Percentiles rank a stretch among this genome's conserved stretches.
These are phyloP conservation scores for Myopa tessellatipennis DNA, from an alignment of 2,888 invertebrate species.

Conservation along the genomic window DNA sequence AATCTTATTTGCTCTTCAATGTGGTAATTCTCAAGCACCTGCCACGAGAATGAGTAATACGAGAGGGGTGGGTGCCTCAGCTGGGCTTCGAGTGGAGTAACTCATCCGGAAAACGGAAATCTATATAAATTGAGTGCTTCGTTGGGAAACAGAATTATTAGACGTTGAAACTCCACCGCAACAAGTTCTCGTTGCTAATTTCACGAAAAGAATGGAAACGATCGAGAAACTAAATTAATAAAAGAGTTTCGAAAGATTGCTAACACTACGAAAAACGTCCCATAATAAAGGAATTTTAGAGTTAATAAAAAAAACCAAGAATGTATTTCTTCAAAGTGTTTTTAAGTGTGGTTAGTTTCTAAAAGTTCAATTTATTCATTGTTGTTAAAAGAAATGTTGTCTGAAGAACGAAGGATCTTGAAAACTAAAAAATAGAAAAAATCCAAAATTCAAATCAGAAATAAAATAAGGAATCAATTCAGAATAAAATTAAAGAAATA, in stretches of 20 bases:
- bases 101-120: slow-evolving; percentile 63
- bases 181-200: slow-evolving; percentile 14
- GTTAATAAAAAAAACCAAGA: background rate
- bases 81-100: slow-evolving; percentile 52
- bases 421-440: background rate
- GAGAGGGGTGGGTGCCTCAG: background rate
- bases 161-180: slow-evolving; percentile 23
- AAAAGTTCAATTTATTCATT: background rate
- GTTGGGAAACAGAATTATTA: slow-evolving; percentile 61
- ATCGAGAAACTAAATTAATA: background rate
- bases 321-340: slow-evolving; percentile 20
- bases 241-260: background rate
- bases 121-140: slow-evolving; percentile 62
- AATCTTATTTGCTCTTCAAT: slow-evolving; percentile 36
- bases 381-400: background rate
- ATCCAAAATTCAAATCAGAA: too few relatives aligned
- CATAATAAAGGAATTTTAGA: background rate
- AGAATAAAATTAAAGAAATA: background rate
- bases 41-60: slow-evolving; percentile 25
- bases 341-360: slow-evolving; percentile 21
- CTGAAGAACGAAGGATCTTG: background rate
- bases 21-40: slow-evolving; percentile 22
- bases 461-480: background rate
- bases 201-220: background rate
- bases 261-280: too few relatives aligned